A percentile compares a stretch with the other conserved stretches of the same genome.
Evolutionary conservation across 1,140 invertebrate genomes (phyloP).

Genomic region (Macrosteles quadrilineatus): DNA sequence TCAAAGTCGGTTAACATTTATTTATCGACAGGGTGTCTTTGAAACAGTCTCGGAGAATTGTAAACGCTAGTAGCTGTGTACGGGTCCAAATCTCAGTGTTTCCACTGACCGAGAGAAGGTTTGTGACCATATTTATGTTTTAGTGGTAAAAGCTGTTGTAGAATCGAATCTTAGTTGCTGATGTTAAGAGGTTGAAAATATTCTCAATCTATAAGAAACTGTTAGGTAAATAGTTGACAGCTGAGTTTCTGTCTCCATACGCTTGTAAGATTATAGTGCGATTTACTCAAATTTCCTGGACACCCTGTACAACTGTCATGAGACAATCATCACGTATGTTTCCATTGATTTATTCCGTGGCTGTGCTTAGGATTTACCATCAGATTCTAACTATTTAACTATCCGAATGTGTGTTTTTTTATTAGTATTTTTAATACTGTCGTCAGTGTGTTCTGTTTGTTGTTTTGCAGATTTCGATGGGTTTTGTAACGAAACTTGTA

Average conservation of each 20-base stretch:
- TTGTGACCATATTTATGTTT: no score
- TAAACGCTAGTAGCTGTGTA: no score
- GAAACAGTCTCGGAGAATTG: no score
- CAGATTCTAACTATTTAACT: slow-evolving; percentile 21
- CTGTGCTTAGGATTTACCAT: slow-evolving; percentile 30
- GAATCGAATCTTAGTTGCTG: no score
- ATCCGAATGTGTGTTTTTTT: slow-evolving; percentile 9
- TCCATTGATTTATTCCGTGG: slow-evolving; percentile 28
- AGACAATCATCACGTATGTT: slow-evolving; percentile 28
- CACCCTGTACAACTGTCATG: slow-evolving; percentile 17
- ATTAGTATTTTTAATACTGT: slow-evolving; percentile 25
- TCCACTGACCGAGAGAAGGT: no score
- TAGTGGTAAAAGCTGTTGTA: no score
- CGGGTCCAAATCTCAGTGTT: no score
- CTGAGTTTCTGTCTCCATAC: no score
- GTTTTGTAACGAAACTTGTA: background rate
- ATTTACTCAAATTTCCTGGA: background rate
- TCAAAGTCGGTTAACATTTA: background rate
- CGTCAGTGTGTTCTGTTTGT: background rate
- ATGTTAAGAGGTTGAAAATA: no score
- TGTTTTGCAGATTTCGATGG: background rate
- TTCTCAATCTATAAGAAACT: no score
- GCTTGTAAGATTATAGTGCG: no score
- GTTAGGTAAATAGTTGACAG: no score
- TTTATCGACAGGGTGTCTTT: slow-evolving; percentile 4